Conservation (phyloP, 2,888 invertebrate species). For the Aromia moschata region DNA sequence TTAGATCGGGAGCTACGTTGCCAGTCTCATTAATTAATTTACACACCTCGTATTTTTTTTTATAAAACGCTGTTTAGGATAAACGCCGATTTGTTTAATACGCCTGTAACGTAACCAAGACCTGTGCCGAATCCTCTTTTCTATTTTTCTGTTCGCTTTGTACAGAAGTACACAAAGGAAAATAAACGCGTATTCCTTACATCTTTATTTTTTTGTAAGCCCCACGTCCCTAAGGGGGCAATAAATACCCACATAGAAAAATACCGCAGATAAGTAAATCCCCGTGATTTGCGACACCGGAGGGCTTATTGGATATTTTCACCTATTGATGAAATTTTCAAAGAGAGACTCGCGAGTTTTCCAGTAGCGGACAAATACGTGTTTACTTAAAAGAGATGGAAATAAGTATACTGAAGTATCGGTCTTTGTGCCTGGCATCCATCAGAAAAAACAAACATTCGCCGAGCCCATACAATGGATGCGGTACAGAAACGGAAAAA, state of each 20-base stretch:
- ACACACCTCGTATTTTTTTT: too few species aligned
- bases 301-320: neutral
- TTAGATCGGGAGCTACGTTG: too few species aligned
- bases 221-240: neutral
- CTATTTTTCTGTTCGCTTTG: too few species aligned
- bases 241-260: neutral
- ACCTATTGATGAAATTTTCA: neutral
- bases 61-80: too few species aligned
- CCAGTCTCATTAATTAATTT: too few species aligned
- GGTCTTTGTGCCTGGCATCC: neutral
- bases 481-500: too few species aligned
- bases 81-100: too few species aligned
- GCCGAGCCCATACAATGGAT: too few species aligned
- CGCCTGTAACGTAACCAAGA: too few species aligned
- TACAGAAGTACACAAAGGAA: too few species aligned
- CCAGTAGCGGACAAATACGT: neutral
- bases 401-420: neutral
- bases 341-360: neutral
- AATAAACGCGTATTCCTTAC: too few species aligned
- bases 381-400: neutral
- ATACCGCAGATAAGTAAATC: neutral
- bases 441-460: neutral
- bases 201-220: neutral
- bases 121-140: too few species aligned
- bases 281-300: neutral